Conservation (phyloP, 35 echinoderm and acorn worm genomes). For the Lytechinus pictus region DNA sequence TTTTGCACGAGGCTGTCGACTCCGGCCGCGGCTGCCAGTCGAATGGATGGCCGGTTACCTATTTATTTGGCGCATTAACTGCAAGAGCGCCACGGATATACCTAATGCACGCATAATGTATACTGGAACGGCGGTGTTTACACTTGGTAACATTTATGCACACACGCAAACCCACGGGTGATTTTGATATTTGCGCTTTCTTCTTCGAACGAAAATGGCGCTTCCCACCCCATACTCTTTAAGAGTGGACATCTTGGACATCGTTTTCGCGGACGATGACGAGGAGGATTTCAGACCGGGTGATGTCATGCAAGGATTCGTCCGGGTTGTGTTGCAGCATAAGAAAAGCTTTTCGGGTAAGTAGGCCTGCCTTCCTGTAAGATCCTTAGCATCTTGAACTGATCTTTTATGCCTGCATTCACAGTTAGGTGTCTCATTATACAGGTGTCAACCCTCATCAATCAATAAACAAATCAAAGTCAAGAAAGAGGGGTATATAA, state of each 20-base stretch:
- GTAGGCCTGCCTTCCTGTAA: background rate
- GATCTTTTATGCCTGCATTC: background rate
- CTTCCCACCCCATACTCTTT: background rate
- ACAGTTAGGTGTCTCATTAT: background rate
- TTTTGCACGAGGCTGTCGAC: background rate
- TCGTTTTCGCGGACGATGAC: conserved; percentile 27
- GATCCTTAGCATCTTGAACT: background rate
- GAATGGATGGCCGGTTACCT: background rate
- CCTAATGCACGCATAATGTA: background rate
- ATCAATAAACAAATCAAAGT: background rate
- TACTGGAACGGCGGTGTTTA: background rate
- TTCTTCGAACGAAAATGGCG: conserved; percentile 26
- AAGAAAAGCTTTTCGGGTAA: conserved; percentile 34
- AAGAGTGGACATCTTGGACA: conserved; percentile 31
- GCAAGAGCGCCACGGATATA: background rate
- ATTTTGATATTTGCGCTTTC: background rate
- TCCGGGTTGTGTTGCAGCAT: conserved; percentile 21
- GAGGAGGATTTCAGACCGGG: conserved; percentile 9
- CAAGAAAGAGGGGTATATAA: background rate
- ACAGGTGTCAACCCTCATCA: background rate
- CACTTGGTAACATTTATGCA: conserved; percentile 12
- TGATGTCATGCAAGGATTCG: conserved; percentile 27
- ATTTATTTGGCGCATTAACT: background rate
- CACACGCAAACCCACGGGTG: conserved; percentile 15
- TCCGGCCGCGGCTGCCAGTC: background rate